Conservation (phyloP, 2,797 vertebrate species). For the Thalassophryne amazonica region DNA sequence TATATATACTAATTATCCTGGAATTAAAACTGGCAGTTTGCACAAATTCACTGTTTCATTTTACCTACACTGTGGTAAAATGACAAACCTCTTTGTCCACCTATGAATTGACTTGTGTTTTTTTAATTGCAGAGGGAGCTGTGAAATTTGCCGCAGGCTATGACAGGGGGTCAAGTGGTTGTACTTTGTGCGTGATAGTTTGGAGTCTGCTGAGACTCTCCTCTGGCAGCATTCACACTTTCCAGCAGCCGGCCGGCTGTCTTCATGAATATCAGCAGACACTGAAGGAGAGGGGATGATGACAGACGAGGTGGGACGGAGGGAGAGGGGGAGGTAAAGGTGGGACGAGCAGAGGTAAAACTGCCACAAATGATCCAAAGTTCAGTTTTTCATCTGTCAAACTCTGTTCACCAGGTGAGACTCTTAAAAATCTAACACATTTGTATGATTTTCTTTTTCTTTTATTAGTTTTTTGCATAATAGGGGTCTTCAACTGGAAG, state of each 20-base stretch:
- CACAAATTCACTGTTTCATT: no score
- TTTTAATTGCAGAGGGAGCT: neutral
- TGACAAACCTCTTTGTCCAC: neutral
- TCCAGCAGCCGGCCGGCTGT: constrained; percentile 5
- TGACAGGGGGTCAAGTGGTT: constrained; percentile 31
- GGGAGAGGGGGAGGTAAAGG: neutral
- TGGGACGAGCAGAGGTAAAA: constrained; percentile 1
- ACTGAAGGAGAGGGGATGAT: neutral
- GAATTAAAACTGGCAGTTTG: no score
- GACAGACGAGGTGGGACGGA: constrained; percentile 11
- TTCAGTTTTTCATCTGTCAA: constrained; percentile 26
- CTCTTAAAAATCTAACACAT: no score
- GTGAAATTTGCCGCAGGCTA: constrained; percentile 26
- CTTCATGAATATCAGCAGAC: constrained; percentile 19
- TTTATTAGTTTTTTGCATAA: no score
- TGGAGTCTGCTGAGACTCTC: constrained; percentile 34
- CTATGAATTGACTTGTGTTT: neutral
- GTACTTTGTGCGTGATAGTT: constrained; percentile 35
- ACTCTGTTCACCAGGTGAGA: no score
- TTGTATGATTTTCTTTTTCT: neutral
- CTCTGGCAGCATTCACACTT: constrained; percentile 24
- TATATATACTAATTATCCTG: no score
- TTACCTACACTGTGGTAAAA: no score
- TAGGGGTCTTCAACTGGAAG: no score
- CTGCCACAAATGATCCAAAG: constrained; percentile 16